These are phyloP conservation scores for Galemys pyrenaicus DNA, from an alignment of 2,113 vertebrate genomes.

Conservation along the genomic window DNA sequence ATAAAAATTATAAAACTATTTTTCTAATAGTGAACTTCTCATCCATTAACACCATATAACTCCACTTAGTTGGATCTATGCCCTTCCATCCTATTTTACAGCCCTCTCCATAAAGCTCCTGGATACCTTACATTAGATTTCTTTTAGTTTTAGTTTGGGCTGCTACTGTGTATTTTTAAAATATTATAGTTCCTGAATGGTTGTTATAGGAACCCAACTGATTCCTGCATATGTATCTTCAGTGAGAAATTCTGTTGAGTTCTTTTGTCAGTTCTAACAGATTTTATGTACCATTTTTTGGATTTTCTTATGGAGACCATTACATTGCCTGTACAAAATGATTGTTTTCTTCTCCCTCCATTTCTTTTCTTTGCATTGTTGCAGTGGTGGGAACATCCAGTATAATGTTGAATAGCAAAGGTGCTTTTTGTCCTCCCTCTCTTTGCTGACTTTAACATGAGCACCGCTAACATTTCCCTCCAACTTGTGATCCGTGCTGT, in stretches of 20 bases:
- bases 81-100: neutral
- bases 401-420: neutral
- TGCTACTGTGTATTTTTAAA: neutral
- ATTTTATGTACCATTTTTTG: neutral
- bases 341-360: neutral
- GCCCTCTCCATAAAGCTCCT: neutral
- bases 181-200: slow-evolving; percentile 7
- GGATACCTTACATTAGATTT: neutral
- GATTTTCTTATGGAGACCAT: neutral
- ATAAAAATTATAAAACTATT: too few species aligned
- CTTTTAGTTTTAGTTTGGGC: neutral
- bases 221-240: neutral
- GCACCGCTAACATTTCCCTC: neutral
- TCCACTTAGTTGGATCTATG: neutral
- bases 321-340: neutral
- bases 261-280: neutral
- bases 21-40: neutral
- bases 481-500: neutral
- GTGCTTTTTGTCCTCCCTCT: neutral
- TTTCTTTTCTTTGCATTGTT: slow-evolving; percentile 15
- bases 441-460: neutral
- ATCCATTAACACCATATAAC: neutral
- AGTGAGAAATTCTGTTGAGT: neutral
- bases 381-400: neutral
- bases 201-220: neutral